A percentile compares a stretch with the other conserved stretches of the same genome.
phyloP scores from a whole-genome alignment of 2,113 vertebrate species.

The Sardina pilchardus region DNA sequence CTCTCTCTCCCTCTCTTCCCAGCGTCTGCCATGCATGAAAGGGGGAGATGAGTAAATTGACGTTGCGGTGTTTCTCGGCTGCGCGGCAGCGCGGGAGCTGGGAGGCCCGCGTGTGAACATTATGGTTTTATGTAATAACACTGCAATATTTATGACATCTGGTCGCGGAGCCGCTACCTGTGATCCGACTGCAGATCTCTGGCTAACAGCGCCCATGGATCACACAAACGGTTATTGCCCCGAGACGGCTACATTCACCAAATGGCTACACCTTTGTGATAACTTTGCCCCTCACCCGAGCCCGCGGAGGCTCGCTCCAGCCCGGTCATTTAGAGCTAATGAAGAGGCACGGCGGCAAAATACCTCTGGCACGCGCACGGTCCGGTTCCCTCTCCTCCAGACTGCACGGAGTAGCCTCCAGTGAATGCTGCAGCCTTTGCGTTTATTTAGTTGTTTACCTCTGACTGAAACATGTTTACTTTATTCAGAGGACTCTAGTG shows the following conservation, averaged over 20 bases:
- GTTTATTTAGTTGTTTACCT: no score
- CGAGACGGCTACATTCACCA: not conserved
- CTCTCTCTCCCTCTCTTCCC: not conserved
- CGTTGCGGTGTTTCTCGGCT: not conserved
- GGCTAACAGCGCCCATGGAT: not conserved
- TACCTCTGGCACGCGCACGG: not conserved
- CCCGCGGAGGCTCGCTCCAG: not conserved
- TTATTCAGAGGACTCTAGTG: no score
- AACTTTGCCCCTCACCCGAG: not conserved
- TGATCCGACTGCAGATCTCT: not conserved
- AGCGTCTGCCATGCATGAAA: not conserved
- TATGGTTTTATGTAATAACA: constrained; percentile 11
- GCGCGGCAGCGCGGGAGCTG: not conserved
- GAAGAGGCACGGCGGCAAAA: not conserved
- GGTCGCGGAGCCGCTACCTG: not conserved
- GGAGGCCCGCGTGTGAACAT: not conserved
- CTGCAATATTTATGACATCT: constrained; percentile 15
- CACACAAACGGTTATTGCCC: constrained; percentile 6
- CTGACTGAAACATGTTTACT: no score
- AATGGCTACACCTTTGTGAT: constrained; percentile 1
- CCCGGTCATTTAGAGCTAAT: not conserved
- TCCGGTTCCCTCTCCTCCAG: not conserved
- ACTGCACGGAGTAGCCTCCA: not conserved
- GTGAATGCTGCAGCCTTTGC: no score
- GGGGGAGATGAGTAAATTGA: not conserved